Evolutionary conservation across 1,140 invertebrate species (phyloP).

Genomic region (Melanaphis sacchari): DNA sequence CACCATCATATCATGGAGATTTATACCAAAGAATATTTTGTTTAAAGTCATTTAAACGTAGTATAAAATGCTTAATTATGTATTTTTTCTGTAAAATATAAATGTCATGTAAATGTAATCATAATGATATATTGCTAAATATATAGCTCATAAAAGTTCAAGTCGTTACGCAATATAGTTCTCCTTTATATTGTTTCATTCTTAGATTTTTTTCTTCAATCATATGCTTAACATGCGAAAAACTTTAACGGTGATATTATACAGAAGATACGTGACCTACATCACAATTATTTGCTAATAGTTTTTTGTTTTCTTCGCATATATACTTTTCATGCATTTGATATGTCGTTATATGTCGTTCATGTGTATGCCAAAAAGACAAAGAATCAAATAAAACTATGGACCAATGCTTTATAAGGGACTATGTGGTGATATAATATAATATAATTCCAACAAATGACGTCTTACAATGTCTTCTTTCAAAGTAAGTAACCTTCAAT

Average conservation of each 20-base stretch:
- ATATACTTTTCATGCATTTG: background rate
- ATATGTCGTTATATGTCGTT: conserved; percentile 4
- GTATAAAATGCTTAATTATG: background rate
- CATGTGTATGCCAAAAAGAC: background rate
- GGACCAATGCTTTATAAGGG: background rate
- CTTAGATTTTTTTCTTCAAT: conserved; percentile 10
- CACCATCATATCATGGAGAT: background rate
- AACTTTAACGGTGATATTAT: conserved; percentile 47
- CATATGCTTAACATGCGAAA: conserved; percentile 39
- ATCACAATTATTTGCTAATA: conserved; percentile 42
- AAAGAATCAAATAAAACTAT: background rate
- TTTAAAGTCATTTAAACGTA: no score
- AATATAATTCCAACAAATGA: background rate
- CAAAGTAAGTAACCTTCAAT: background rate
- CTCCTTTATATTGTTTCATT: background rate
- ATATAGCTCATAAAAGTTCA: background rate
- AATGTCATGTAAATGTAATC: background rate
- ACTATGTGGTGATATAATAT: background rate
- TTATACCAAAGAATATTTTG: background rate
- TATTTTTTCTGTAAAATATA: background rate
- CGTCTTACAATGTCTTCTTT: background rate
- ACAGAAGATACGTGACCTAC: conserved; percentile 38
- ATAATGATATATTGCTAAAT: background rate
- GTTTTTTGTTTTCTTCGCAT: conserved; percentile 45
- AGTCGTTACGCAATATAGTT: background rate